phyloP scores from a whole-genome alignment of 2,797 vertebrate species.

The Mormyrus hasselquistii region DNA sequence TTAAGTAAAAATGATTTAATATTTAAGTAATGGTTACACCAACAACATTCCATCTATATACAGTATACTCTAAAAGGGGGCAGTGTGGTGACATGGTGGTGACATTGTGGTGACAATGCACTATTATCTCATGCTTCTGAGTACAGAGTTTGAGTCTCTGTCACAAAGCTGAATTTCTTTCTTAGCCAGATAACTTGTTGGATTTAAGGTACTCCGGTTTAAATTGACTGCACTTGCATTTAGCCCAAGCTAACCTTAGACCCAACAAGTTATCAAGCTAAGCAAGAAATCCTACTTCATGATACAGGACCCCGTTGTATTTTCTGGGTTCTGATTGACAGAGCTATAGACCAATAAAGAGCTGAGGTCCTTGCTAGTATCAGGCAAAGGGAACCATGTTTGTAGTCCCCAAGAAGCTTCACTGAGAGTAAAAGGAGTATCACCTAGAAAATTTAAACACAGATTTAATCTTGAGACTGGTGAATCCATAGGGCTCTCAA shows the following conservation, averaged over 20 bases:
- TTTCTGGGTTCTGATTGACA: background rate
- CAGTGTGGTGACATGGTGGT: background rate
- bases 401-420: background rate
- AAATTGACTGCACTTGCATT: no score
- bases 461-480: no score
- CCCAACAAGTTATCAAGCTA: no score
- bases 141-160: background rate
- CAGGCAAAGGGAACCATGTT: background rate
- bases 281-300: background rate
- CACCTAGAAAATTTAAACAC: background rate
- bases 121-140: background rate
- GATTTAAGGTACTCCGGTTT: no score
- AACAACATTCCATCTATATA: background rate
- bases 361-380: no score
- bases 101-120: background rate
- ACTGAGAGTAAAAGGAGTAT: background rate
- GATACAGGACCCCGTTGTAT: background rate
- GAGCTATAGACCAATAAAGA: background rate
- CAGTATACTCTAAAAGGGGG: background rate
- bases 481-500: no score
- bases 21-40: background rate
- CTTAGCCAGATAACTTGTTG: no score
- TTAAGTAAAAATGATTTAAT: background rate
- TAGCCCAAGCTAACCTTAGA: no score
- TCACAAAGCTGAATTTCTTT: no score